These are phyloP conservation scores for Enteromius mattozi DNA, from an alignment of 2,797 vertebrate species.

Conservation along the genomic window DNA sequence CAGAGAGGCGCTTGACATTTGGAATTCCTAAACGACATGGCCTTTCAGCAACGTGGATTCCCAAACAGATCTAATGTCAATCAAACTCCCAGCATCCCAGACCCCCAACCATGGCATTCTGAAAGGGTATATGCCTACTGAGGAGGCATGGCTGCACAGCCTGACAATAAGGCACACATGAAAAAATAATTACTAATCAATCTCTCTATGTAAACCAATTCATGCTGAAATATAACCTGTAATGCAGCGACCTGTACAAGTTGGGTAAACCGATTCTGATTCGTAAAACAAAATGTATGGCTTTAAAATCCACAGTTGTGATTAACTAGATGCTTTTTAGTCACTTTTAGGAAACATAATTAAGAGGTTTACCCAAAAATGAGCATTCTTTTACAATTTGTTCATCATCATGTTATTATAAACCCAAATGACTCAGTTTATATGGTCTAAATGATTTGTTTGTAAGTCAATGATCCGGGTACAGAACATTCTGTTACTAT, in stretches of 20 bases:
- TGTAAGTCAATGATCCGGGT: background rate
- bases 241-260: background rate
- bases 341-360: background rate
- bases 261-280: background rate
- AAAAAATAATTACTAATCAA: slow-evolving; percentile 36
- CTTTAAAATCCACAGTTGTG: background rate
- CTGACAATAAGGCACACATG: slow-evolving; percentile 19
- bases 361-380: background rate
- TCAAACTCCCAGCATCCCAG: slow-evolving; percentile 58
- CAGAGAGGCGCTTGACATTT: slow-evolving; percentile 78
- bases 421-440: background rate
- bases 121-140: slow-evolving; percentile 17
- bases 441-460: background rate
- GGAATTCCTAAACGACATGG: slow-evolving; percentile 71
- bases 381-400: background rate
- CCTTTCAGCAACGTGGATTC: slow-evolving; percentile 70
- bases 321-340: background rate
- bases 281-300: background rate
- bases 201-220: background rate
- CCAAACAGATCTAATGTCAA: slow-evolving; percentile 73
- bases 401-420: background rate
- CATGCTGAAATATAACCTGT: background rate
- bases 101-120: slow-evolving; percentile 32
- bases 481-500: background rate
- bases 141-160: background rate